Percentiles rank a stretch among this genome's conserved stretches.
These are phyloP conservation scores for Delphinapterus leucas DNA, from an alignment of 2,113 vertebrate genomes.

Conservation along the genomic window DNA sequence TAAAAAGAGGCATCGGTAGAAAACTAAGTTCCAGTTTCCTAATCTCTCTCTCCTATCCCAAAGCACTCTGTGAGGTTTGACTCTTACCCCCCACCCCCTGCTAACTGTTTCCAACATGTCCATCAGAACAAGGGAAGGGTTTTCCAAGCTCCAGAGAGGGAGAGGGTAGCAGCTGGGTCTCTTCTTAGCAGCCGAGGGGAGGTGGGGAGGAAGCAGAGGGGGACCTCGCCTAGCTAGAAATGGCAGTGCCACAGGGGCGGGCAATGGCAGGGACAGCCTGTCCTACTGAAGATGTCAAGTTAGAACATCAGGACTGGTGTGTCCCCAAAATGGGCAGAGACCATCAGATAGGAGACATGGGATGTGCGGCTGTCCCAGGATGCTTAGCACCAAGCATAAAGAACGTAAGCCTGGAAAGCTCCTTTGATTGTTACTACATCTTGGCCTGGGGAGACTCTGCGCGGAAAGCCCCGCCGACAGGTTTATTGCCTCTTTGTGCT, in stretches of 20 bases:
- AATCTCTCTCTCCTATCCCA: neutral
- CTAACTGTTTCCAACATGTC: neutral
- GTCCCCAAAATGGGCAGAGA: neutral
- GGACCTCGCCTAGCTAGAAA: rapidly evolving
- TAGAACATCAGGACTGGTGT: neutral
- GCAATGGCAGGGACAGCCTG: too few relatives aligned
- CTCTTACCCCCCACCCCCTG: neutral
- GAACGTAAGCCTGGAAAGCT: too few relatives aligned
- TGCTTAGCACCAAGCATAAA: neutral
- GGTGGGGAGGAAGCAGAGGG: neutral
- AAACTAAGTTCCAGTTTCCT: neutral
- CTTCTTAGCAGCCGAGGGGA: neutral
- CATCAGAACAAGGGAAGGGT: neutral
- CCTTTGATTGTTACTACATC: neutral
- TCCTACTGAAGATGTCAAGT: neutral
- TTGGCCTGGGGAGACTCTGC: too few relatives aligned
- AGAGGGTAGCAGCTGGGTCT: neutral
- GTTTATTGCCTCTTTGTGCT: too few relatives aligned
- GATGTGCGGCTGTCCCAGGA: neutral
- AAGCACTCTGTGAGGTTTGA: neutral
- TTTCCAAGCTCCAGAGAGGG: neutral
- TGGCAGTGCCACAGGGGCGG: too few relatives aligned
- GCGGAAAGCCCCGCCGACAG: neutral
- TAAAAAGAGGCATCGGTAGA: neutral
- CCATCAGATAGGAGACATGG: neutral